Conservation (phyloP, 1,140 invertebrate genomes). For the Oncopodura yosiiana region DNA sequence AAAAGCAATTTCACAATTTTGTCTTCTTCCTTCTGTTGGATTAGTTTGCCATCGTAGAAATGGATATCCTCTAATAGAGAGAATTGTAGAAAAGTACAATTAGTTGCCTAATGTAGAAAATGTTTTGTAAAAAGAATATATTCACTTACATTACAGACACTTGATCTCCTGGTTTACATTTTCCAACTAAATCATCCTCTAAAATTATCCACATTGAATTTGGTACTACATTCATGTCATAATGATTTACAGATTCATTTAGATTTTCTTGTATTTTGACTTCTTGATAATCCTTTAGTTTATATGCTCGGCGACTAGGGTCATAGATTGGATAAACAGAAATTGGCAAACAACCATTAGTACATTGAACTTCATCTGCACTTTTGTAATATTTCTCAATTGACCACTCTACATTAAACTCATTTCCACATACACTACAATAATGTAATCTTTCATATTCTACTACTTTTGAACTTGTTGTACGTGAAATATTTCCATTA, state of each 20-base stretch:
- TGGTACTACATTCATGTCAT: too few species aligned
- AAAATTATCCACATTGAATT: slow-evolving; percentile 67
- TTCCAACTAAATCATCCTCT: slow-evolving; percentile 77
- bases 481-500: slow-evolving; percentile 63
- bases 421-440: slow-evolving; percentile 66
- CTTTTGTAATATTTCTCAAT: slow-evolving; percentile 21
- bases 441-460: slow-evolving; percentile 62
- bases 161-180: slow-evolving; percentile 80
- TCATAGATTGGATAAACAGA: too few species aligned
- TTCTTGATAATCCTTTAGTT: slow-evolving; percentile 73
- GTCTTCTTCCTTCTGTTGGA: slow-evolving; percentile 49
- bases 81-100: too few species aligned
- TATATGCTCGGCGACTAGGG: slow-evolving; percentile 45
- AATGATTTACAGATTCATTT: too few species aligned
- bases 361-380: slow-evolving; percentile 1
- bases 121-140: too few species aligned
- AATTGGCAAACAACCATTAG: too few species aligned
- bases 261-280: slow-evolving; percentile 80
- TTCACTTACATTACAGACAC: slow-evolving; percentile 66
- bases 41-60: slow-evolving; percentile 60
- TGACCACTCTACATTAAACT: slow-evolving; percentile 52
- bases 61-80: slow-evolving; percentile 61
- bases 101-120: too few species aligned
- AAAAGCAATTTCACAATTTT: slow-evolving; percentile 60
- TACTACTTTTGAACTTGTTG: slow-evolving; percentile 62